Percentiles rank a stretch among this genome's conserved stretches.
Evolutionary conservation across 2,888 invertebrate genomes (phyloP).

Genomic region (Caradrina kadenii): DNA sequence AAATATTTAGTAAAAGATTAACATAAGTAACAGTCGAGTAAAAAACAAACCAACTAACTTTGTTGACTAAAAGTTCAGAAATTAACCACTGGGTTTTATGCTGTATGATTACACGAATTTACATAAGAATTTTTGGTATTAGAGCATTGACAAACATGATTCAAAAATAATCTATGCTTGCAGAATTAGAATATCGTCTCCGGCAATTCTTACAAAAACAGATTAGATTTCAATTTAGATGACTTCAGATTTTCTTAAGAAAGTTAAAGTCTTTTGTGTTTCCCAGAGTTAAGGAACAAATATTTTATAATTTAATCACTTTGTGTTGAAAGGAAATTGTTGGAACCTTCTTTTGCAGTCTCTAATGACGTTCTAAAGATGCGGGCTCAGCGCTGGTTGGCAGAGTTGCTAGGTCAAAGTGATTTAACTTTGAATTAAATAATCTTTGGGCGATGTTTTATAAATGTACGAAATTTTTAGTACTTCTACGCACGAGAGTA

Average conservation of each 20-base stretch:
- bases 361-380: constrained; percentile 50
- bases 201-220: constrained; percentile 17
- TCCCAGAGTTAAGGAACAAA: constrained; percentile 43
- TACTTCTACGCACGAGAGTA: constrained; percentile 3
- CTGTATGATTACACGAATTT: no score
- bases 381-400: constrained; percentile 19
- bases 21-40: background rate
- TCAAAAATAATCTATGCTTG: background rate
- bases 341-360: constrained; percentile 52
- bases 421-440: constrained; percentile 50
- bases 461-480: constrained; percentile 13
- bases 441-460: constrained; percentile 2
- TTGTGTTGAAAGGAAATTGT: constrained; percentile 59
- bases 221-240: constrained; percentile 50
- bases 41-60: background rate
- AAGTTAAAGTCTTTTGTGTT: constrained; percentile 50
- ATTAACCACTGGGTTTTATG: background rate
- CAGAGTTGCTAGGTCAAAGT: constrained; percentile 36
- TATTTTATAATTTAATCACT: constrained; percentile 59
- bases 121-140: no score
- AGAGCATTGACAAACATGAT: background rate
- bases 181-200: background rate
- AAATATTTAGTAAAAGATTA: constrained; percentile 1
- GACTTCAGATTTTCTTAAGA: constrained; percentile 44
- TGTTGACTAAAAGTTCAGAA: background rate